Percentiles rank a stretch among this genome's conserved stretches.
These are phyloP conservation scores for Geococcyx californianus DNA, from an alignment of 2,113 vertebrate genomes.

Conservation along the genomic window DNA sequence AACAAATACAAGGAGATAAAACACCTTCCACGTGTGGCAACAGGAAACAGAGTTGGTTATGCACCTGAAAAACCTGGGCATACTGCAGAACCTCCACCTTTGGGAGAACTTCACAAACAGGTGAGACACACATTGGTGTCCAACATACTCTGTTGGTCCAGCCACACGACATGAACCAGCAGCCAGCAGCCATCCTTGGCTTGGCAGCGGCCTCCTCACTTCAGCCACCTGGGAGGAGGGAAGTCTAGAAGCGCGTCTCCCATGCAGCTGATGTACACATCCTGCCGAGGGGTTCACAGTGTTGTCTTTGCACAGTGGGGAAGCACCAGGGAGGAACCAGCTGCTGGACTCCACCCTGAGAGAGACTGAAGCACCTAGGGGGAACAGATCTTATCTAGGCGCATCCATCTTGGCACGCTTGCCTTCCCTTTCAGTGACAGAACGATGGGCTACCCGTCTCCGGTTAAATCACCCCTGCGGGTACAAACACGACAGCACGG, in stretches of 20 bases:
- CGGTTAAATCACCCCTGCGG: not conserved
- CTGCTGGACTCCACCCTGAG: not conserved
- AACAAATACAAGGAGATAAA: not conserved
- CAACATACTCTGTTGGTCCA: fast-evolving
- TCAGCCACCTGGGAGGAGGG: fast-evolving
- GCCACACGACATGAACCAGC: not conserved
- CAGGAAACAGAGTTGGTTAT: not conserved
- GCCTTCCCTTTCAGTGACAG: no score
- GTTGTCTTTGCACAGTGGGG: not conserved
- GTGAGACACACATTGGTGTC: not conserved
- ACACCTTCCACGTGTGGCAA: fast-evolving
- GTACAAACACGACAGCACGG: not conserved
- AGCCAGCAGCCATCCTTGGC: not conserved
- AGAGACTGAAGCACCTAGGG: no score
- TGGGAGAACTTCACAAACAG: not conserved
- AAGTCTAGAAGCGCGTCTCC: fast-evolving
- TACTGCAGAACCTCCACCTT: not conserved
- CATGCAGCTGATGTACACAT: fast-evolving
- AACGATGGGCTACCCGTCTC: not conserved
- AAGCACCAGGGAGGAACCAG: not conserved
- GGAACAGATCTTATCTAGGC: fast-evolving
- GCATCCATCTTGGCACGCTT: fast-evolving
- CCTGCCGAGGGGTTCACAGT: fast-evolving
- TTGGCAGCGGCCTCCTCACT: fast-evolving
- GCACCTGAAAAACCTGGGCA: not conserved